These are phyloP conservation scores for Tinea pellionella DNA, from an alignment of 2,888 invertebrate species.

Conservation along the genomic window DNA sequence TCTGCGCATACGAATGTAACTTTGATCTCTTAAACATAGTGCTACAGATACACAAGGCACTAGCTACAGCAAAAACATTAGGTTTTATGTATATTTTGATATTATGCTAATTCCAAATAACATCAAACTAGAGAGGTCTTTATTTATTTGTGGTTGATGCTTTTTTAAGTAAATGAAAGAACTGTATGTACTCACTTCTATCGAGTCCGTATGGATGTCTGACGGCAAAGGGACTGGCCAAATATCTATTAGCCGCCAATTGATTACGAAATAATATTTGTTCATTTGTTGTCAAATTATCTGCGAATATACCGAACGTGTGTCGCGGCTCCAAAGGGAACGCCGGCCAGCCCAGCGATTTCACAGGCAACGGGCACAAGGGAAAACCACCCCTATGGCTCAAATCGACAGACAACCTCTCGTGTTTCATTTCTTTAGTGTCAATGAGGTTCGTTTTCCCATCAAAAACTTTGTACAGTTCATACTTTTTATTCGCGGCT, in stretches of 20 bases:
- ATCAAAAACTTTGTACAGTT: not conserved
- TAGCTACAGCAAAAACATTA: too few relatives aligned
- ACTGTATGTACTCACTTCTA: conserved; percentile 39
- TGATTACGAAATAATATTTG: conserved; percentile 41
- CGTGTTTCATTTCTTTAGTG: not conserved
- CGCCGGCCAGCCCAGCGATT: conserved; percentile 36
- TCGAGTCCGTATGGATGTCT: conserved; percentile 49
- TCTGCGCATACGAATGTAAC: too few relatives aligned
- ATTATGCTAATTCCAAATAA: too few relatives aligned
- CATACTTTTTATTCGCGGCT: not conserved
- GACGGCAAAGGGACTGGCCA: conserved; percentile 37
- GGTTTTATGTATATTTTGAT: too few relatives aligned
- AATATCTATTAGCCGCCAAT: conserved; percentile 41
- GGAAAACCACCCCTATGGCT: conserved; percentile 42
- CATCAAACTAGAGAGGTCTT: too few relatives aligned
- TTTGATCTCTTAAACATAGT: too few relatives aligned
- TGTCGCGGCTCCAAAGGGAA: conserved; percentile 33
- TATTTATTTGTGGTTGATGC: too few relatives aligned
- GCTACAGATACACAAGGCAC: too few relatives aligned
- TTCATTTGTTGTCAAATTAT: conserved; percentile 37
- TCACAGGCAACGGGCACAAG: conserved; percentile 46
- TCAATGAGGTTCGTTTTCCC: not conserved
- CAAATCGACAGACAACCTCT: not conserved
- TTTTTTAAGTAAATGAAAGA: too few relatives aligned
- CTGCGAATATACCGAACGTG: conserved; percentile 43